Conservation (phyloP, 2,113 vertebrate species). For the Prunella himalayana region DNA sequence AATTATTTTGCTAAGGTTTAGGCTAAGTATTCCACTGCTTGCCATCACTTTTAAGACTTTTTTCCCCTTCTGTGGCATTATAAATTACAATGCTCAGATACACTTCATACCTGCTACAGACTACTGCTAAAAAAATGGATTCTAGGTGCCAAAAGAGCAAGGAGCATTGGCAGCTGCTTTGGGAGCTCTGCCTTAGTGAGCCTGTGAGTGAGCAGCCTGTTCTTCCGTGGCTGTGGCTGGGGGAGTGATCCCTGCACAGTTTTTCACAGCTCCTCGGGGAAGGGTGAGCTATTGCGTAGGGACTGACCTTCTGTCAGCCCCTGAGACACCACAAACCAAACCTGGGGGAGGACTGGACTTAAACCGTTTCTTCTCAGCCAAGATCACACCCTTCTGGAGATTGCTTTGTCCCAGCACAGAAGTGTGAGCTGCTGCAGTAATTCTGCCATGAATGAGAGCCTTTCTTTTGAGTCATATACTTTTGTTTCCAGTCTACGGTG, state of each 20-base stretch:
- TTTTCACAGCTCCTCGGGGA: not conserved
- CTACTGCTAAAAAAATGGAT: not conserved
- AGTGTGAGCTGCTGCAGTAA: conserved; percentile 48
- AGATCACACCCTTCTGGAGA: conserved; percentile 42
- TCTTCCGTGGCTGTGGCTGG: not conserved
- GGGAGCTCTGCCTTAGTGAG: not conserved
- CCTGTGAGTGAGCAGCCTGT: not conserved
- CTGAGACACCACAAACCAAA: not conserved
- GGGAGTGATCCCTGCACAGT: not conserved
- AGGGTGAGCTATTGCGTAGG: not conserved
- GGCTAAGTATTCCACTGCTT: not conserved
- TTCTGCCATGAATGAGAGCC: conserved; percentile 47
- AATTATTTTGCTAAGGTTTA: not conserved
- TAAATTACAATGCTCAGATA: not conserved
- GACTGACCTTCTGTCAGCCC: not conserved
- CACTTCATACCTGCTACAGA: not conserved
- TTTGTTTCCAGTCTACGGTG: conserved; percentile 35
- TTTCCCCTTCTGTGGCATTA: not conserved
- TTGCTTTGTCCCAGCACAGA: conserved; percentile 30
- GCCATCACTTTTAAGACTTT: not conserved
- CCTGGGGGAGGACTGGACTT: not conserved
- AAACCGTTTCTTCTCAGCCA: conserved; percentile 7
- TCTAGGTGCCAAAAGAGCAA: not conserved
- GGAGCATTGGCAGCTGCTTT: not conserved
- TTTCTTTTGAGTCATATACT: conserved; percentile 52